A percentile compares a stretch with the other conserved stretches of the same genome.
Evolutionary conservation across 2,888 invertebrate genomes (phyloP).

Genomic region (Nowickia ferox): DNA sequence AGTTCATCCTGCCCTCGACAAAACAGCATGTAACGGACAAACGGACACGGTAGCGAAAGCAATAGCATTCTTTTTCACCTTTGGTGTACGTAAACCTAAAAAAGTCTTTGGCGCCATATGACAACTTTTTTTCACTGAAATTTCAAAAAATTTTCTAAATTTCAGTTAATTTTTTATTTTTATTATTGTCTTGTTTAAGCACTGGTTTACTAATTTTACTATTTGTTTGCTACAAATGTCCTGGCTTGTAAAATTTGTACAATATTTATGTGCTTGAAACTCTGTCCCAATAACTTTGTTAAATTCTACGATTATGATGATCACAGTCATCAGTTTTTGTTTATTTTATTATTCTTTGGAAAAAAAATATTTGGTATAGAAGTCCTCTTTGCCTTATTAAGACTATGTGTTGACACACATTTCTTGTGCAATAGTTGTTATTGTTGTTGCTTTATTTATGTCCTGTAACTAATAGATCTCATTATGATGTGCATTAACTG

Average conservation of each 20-base stretch:
- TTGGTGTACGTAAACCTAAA: too few relatives aligned
- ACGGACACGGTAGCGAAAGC: too few relatives aligned
- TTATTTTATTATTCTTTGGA: neutral
- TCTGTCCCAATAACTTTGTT: neutral
- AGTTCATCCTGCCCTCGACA: too few relatives aligned
- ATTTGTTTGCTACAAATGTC: constrained; percentile 5
- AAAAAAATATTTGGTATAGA: neutral
- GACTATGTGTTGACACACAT: constrained; percentile 62
- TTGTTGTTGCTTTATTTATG: constrained; percentile 67
- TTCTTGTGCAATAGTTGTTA: constrained; percentile 25
- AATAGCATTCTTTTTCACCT: too few relatives aligned
- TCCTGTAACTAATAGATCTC: constrained; percentile 74
- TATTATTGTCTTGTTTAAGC: too few relatives aligned
- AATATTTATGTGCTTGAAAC: constrained; percentile 7
- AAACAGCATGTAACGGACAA: too few relatives aligned
- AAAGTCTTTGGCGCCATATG: too few relatives aligned
- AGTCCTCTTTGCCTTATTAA: neutral
- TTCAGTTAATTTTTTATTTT: too few relatives aligned
- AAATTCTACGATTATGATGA: constrained; percentile 20
- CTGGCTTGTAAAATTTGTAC: constrained; percentile 46
- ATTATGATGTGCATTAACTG: constrained; percentile 74
- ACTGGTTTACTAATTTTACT: constrained; percentile 9
- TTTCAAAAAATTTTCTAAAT: too few relatives aligned
- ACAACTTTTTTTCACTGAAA: too few relatives aligned
- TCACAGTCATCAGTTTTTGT: constrained; percentile 46